Conservation (phyloP, 2,888 invertebrate species). For the Sclerodermus sp. region DNA sequence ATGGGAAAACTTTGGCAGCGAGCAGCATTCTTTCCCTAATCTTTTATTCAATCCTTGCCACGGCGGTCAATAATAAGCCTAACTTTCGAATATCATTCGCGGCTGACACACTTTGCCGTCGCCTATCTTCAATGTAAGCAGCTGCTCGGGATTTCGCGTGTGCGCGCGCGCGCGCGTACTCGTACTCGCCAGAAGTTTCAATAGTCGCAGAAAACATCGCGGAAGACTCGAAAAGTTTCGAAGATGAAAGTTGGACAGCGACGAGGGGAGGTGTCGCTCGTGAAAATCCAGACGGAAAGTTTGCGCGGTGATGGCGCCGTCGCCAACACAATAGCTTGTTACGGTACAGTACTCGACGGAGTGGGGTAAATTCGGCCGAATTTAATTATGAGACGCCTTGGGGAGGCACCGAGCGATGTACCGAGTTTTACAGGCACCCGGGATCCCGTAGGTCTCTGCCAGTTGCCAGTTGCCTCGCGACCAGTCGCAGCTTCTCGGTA, state of each 20-base stretch:
- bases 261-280: conserved; percentile 9
- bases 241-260: conserved; percentile 12
- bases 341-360: conserved; percentile 53
- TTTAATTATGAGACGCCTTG: conserved; percentile 58
- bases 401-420: conserved; percentile 42
- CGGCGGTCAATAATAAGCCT: no score
- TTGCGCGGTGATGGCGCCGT: conserved; percentile 41
- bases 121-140: no score
- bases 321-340: conserved; percentile 57
- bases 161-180: conserved; percentile 9
- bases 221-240: conserved; percentile 5
- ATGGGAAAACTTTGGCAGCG: no score
- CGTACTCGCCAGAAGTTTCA: conserved; percentile 17
- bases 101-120: no score
- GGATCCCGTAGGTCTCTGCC: no score
- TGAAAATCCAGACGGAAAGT: conserved; percentile 37
- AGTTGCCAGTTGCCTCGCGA: no score
- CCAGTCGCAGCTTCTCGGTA: no score
- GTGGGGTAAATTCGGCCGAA: conserved; percentile 55
- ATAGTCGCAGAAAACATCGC: conserved; percentile 1
- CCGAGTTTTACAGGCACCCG: conserved; percentile 5
- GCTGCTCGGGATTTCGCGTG: no score
- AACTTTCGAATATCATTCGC: no score
- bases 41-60: no score
- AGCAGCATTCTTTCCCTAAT: no score